Conservation (phyloP, 2,888 invertebrate genomes). For the Sesia apiformis region DNA sequence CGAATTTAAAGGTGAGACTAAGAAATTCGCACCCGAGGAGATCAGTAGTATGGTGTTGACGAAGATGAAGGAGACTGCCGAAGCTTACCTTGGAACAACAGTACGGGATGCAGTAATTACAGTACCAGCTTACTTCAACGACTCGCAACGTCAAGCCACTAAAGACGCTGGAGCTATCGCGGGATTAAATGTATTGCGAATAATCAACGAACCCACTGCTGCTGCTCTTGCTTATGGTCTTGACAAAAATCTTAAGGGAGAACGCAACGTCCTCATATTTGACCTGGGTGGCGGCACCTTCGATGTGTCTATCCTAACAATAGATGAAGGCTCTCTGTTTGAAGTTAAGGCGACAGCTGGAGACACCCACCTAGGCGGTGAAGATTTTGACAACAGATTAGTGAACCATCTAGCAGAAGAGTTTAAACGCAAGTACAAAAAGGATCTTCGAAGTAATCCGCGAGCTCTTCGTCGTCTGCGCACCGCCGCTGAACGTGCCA, state of each 20-base stretch:
- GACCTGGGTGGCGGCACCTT: constrained; percentile 82
- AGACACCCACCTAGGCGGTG: constrained; percentile 88
- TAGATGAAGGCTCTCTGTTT: constrained; percentile 83
- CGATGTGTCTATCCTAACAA: constrained; percentile 88
- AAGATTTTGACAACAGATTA: constrained; percentile 79
- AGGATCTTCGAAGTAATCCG: constrained; percentile 79
- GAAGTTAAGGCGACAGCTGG: constrained; percentile 89
- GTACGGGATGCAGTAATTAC: constrained; percentile 86
- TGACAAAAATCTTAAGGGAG: constrained; percentile 78
- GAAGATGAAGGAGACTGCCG: constrained; percentile 78
- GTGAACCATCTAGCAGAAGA: constrained; percentile 80
- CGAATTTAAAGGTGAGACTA: constrained; percentile 78
- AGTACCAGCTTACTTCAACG: constrained; percentile 87
- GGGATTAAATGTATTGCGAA: constrained; percentile 85
- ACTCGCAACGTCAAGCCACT: constrained; percentile 83
- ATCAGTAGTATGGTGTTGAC: constrained; percentile 79
- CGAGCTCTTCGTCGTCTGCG: constrained; percentile 80
- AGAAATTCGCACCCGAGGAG: constrained; percentile 80
- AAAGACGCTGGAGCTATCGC: constrained; percentile 88
- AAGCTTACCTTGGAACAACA: constrained; percentile 79
- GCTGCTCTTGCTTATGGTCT: constrained; percentile 83
- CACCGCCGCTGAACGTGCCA: constrained; percentile 85
- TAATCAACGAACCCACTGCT: constrained; percentile 88
- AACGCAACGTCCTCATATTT: constrained; percentile 78
- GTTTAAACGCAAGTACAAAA: constrained; percentile 81